Base-by-base conservation (phyloP, 1,140 invertebrate species). In the Dendrolimus kikuchii region DNA sequence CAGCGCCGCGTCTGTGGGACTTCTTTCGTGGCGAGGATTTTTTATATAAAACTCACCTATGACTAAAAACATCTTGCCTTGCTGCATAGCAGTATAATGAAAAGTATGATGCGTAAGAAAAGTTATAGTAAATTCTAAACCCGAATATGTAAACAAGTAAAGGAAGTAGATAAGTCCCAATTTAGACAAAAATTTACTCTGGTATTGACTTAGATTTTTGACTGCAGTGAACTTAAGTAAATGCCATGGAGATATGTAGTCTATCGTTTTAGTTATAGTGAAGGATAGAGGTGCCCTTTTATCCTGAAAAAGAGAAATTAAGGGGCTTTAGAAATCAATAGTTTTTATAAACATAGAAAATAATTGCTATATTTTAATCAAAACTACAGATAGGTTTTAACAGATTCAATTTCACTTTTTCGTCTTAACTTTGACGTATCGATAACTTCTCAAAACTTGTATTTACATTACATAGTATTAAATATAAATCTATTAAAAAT, bases 41-140 rank as follows among this genome's bases (percentile, higher is more conserved):
- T 38, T 36, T 37, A 7, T n/a, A 38, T 7, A 0, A 8, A 7
- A 79, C 73, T 80, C 74, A 81, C 98, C 98, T 62, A 98, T 96
- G 41, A 93, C 94, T 64, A 99, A 91, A 83, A 99, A 99, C 96
- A 99, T 99, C 90, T 94, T 96, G 5, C 98, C 98, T 89, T 99
- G 98, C 77, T 99, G 94, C 92, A 98, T 96, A 38, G 96, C 95
- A 39, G 92, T 93, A 77, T 97, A 99, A 40, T 93, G 88, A 77
- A 99, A 99, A 45, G 94, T 91, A 64, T 97, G 92, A 88, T 99
- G 97, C 46, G 96, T 98, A 38, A 99, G 89, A 86, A 99, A 99
- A 42, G 97, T 98, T 38, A 99, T 88, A 2, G 98, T 99, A 76
- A 99, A 99, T 86, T 99, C 98, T 40, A 99, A 88, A 1, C 98